Conservation (phyloP, 2,797 vertebrate genomes). For the Falco berigora region DNA sequence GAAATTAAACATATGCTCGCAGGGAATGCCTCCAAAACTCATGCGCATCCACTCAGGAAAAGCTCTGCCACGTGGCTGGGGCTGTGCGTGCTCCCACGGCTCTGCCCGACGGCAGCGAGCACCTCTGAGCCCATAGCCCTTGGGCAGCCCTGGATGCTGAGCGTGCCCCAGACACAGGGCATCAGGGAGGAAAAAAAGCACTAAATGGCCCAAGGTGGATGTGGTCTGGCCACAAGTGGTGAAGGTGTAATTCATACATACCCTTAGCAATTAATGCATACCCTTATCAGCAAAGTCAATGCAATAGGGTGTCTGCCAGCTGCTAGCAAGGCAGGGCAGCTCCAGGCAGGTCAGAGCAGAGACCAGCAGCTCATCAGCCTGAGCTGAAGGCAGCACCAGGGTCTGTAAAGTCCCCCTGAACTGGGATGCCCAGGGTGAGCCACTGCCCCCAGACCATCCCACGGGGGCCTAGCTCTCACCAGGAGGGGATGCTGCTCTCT, state of each 20-base stretch:
- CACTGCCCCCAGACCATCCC: neutral
- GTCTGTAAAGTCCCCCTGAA: neutral
- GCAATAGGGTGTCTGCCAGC: neutral
- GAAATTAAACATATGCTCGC: neutral
- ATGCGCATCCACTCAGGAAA: rapidly evolving
- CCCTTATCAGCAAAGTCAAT: neutral
- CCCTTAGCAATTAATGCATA: neutral
- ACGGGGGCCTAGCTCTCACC: rapidly evolving
- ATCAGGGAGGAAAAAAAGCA: neutral
- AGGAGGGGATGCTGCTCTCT: neutral
- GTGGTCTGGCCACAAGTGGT: neutral
- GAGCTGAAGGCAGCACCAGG: neutral
- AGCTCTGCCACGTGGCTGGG: rapidly evolving
- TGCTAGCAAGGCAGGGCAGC: neutral
- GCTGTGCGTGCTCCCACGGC: neutral
- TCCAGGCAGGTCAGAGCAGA: neutral
- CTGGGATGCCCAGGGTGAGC: neutral
- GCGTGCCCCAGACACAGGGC: rapidly evolving
- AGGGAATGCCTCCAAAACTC: neutral
- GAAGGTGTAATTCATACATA: no score
- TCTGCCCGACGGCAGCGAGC: neutral
- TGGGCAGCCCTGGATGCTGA: rapidly evolving
- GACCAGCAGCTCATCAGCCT: neutral
- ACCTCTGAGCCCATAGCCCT: rapidly evolving
- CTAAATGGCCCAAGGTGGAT: neutral